A percentile compares a stretch with the other conserved stretches of the same genome.
phyloP scores from a whole-genome alignment of 2,797 vertebrate genomes.

The Sebastes nivosus region DNA sequence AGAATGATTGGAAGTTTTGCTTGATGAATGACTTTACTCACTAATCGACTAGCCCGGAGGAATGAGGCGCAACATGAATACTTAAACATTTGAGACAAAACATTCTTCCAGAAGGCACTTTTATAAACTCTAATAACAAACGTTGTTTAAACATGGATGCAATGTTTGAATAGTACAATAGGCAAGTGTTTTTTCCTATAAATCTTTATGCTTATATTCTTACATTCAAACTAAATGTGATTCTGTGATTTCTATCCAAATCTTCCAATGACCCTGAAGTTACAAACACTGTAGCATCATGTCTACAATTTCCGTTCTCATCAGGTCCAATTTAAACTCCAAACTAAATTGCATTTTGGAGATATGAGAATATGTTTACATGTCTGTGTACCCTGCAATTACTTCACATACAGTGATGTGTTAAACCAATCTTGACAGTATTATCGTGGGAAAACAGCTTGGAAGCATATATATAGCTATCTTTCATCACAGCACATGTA shows the following conservation, averaged over 20 bases:
- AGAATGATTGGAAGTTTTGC: no score
- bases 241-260: neutral
- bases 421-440: neutral
- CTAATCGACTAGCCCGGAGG: no score
- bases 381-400: neutral
- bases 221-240: neutral
- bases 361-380: neutral
- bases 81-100: no score
- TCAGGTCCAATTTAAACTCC: neutral
- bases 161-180: no score
- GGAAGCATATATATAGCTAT: neutral
- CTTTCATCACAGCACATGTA: neutral
- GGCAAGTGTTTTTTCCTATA: neutral
- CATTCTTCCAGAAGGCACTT: no score
- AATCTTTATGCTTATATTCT: neutral
- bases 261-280: neutral
- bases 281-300: neutral
- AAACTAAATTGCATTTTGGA: neutral
- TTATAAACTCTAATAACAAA: no score
- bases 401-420: no score
- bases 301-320: no score
- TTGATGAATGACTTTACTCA: no score
- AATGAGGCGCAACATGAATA: no score
- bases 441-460: neutral
- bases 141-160: no score